A percentile compares a stretch with the other conserved stretches of the same genome.
Conservation (phyloP, 1,140 invertebrate species). For the Lepidurus packardi region DNA sequence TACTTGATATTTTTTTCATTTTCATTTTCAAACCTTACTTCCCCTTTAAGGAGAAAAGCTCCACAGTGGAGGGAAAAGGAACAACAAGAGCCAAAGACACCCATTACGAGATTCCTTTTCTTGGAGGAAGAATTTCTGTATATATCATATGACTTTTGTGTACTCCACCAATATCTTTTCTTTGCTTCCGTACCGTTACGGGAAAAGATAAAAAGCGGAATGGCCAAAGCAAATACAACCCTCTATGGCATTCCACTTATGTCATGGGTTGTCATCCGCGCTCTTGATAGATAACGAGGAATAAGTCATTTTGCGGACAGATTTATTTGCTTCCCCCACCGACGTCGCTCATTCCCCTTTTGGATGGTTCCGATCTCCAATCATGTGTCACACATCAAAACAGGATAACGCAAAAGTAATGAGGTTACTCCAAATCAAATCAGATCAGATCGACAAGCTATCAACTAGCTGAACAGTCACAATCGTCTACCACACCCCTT, state of each 20-base stretch:
- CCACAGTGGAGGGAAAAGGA: background rate
- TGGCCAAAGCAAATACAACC: background rate
- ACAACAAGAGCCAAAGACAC: background rate
- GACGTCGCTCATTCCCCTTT: background rate
- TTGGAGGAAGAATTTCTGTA: background rate
- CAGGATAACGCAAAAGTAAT: too few species aligned
- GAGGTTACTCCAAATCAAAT: too few species aligned
- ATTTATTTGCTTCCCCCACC: background rate
- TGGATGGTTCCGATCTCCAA: too few species aligned
- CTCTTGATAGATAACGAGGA: background rate
- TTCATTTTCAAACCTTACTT: too few species aligned
- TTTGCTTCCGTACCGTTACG: too few species aligned
- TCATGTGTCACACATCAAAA: too few species aligned
- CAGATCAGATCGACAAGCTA: too few species aligned
- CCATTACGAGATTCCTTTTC: background rate
- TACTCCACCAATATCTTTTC: too few species aligned
- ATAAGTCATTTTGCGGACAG: background rate
- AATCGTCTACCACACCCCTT: too few species aligned
- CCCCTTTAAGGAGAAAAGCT: background rate
- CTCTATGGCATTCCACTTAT: background rate
- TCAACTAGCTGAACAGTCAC: too few species aligned
- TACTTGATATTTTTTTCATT: too few species aligned
- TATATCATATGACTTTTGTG: background rate
- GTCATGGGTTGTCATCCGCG: background rate
- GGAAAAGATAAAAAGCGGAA: too few species aligned